A percentile compares a stretch with the other conserved stretches of the same genome.
These are phyloP conservation scores for Pristionchus maxplancki DNA, from an alignment of 2,888 invertebrate genomes.

Conservation along the genomic window DNA sequence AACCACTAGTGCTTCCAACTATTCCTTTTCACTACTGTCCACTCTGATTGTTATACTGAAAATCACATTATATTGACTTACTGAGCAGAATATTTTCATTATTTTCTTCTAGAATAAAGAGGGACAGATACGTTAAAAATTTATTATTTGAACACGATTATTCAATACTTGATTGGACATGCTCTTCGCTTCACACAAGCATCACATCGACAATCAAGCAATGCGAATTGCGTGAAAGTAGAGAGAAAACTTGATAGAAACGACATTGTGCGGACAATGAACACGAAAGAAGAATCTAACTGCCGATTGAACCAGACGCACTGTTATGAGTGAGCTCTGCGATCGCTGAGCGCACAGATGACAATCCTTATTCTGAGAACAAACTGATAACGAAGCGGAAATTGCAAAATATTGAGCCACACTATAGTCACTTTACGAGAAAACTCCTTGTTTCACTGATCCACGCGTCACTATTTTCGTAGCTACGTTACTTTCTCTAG, in stretches of 20 bases:
- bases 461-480: too few species aligned
- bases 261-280: neutral
- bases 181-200: neutral
- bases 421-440: neutral
- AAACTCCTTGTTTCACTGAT: neutral
- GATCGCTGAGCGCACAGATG: neutral
- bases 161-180: neutral
- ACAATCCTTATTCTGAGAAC: neutral
- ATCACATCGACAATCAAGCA: neutral
- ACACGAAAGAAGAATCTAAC: neutral
- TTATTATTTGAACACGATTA: too few species aligned
- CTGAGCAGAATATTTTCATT: too few species aligned
- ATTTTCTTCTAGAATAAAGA: too few species aligned
- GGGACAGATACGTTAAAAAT: too few species aligned
- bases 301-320: too few species aligned
- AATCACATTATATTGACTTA: too few species aligned
- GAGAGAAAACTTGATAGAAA: constrained; percentile 20
- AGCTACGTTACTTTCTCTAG: neutral
- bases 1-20: neutral
- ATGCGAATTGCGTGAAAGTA: constrained; percentile 20
- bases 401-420: neutral
- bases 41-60: neutral
- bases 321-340: neutral
- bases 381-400: neutral
- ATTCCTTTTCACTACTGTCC: neutral